These are phyloP conservation scores for Aramus guarauna DNA, from an alignment of 2,113 vertebrate species.

Conservation along the genomic window DNA sequence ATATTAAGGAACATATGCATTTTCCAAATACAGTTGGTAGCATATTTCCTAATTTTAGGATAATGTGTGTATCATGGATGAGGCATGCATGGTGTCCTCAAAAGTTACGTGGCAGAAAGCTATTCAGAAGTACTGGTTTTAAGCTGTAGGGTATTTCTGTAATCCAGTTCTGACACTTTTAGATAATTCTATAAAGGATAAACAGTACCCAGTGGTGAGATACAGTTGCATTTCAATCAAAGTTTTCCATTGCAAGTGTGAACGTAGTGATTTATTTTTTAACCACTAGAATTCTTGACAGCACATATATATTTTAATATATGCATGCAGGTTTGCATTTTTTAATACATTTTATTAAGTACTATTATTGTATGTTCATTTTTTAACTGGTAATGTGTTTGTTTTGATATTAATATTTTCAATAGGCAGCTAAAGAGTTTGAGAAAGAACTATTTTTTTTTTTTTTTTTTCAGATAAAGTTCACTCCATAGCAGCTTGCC, in stretches of 20 bases:
- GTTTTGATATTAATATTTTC: background rate
- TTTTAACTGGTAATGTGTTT: background rate
- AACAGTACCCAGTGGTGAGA: background rate
- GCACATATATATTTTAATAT: background rate
- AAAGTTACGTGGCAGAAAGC: background rate
- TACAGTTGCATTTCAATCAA: background rate
- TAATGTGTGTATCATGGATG: rapidly evolving
- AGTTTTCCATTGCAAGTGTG: background rate
- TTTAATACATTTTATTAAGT: background rate
- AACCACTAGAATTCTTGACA: background rate
- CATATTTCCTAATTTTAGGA: background rate
- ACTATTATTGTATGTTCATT: background rate
- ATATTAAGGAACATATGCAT: background rate
- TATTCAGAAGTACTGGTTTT: background rate
- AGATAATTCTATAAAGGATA: background rate
- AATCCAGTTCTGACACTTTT: background rate
- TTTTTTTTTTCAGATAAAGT: background rate
- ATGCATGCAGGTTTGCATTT: background rate
- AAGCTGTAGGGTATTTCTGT: background rate
- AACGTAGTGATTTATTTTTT: background rate
- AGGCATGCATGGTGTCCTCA: background rate
- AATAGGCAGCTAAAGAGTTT: background rate
- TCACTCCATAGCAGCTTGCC: background rate
- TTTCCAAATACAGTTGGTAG: background rate
- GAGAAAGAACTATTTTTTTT: background rate